Evolutionary conservation across 1,140 invertebrate species (phyloP), one percentile per base, ranked within the genome.

Genomic region (Watersipora subatra): DNA sequence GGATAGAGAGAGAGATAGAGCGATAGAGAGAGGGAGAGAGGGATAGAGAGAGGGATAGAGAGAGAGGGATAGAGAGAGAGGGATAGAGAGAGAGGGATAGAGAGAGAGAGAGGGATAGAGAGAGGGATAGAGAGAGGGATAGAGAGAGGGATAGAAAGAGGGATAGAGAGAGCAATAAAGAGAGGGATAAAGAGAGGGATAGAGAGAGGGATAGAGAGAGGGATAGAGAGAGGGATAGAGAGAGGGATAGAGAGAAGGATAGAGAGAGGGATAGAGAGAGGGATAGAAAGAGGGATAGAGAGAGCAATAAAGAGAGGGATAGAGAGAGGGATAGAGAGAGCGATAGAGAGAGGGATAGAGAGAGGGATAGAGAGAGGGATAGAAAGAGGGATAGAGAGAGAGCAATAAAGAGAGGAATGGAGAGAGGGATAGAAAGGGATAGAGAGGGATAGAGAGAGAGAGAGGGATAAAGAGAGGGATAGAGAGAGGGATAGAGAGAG

Each of bases 81-180:
- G n/a, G n/a, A n/a, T n/a, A n/a, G n/a, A n/a, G n/a, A n/a, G n/a
- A n/a, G n/a, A n/a, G n/a, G n/a, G n/a, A n/a, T n/a, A n/a, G n/a
- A n/a, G n/a, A n/a, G n/a, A 64, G 65, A 64, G 62, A 64, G 65
- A 64, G 26, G 46, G 65, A 64, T 28, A 34, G 61, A 64, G 62
- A 64, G 59, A 66, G 64, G 30, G 61, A 66, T 59, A 66, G 65
- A 66, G 65, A 64, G 62, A 66, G 61, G n/a, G n/a, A n/a, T n/a
- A n/a, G n/a, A n/a, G n/a, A n/a, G n/a, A n/a, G n/a, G n/a, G n/a
- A n/a, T n/a, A 66, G 62, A 66, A n/a, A 64, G 2, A 66, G 62
- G 63, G 62, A 66, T 28, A 66, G 65, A 66, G 62, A 66, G 65
- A 64, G 62, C 62, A 34, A 64, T 28, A 57, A 61, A 20, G 62